Conservation (phyloP, 2,888 invertebrate genomes). For the Nasonia oneida region DNA sequence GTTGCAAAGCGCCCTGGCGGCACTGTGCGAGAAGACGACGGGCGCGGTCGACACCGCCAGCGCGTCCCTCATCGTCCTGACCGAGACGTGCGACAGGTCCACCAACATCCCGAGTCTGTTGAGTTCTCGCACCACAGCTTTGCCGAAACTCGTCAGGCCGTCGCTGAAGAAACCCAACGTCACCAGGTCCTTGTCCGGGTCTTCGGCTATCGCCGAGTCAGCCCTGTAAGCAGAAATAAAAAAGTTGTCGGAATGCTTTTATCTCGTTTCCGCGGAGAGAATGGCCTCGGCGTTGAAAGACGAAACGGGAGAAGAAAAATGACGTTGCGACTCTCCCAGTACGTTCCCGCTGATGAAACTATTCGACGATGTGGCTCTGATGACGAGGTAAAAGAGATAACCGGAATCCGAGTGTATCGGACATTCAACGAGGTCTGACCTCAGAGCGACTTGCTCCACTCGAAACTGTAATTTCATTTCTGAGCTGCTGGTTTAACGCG, state of each 20-base stretch:
- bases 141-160: conserved; percentile 76
- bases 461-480: too few relatives aligned
- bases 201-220: conserved; percentile 77
- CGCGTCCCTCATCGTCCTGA: conserved; percentile 83
- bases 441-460: neutral
- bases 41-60: conserved; percentile 83
- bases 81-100: conserved; percentile 84
- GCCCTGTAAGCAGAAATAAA: conserved; percentile 71
- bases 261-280: conserved; percentile 15
- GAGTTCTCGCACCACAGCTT: conserved; percentile 84
- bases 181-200: conserved; percentile 74
- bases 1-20: conserved; percentile 83
- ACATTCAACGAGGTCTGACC: neutral
- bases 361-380: neutral
- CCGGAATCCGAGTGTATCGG: neutral
- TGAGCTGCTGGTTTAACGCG: too few relatives aligned
- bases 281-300: neutral
- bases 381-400: neutral
- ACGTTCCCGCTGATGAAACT: neutral
- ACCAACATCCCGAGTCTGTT: conserved; percentile 87
- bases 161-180: conserved; percentile 75
- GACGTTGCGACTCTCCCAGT: neutral
- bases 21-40: conserved; percentile 85
- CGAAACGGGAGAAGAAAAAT: neutral
- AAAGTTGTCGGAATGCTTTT: conserved; percentile 11